phyloP scores from a whole-genome alignment of 2,888 invertebrate species.

The Orthosia gracilis region DNA sequence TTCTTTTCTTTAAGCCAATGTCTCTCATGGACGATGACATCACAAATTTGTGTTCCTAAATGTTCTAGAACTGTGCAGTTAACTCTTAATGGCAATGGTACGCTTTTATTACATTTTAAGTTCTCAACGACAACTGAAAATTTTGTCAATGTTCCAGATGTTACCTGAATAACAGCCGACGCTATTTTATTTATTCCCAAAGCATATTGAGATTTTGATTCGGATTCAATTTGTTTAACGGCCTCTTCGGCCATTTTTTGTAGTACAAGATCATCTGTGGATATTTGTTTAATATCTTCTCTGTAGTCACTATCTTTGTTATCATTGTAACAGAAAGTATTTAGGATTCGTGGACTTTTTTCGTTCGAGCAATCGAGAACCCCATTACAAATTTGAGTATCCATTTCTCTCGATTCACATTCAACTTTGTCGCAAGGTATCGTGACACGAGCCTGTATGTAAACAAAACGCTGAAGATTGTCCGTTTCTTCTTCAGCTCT shows the following conservation, averaged over 20 bases:
- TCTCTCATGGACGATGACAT: constrained; percentile 77
- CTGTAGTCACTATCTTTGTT: constrained; percentile 60
- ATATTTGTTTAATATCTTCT: constrained; percentile 68
- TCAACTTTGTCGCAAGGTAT: constrained; percentile 77
- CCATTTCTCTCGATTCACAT: constrained; percentile 77
- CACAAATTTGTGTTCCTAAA: constrained; percentile 79
- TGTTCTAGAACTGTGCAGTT: constrained; percentile 76
- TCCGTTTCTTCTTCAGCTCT: constrained; percentile 82
- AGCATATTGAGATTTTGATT: constrained; percentile 72
- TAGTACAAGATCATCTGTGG: constrained; percentile 77
- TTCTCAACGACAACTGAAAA: constrained; percentile 75
- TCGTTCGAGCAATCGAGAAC: constrained; percentile 85
- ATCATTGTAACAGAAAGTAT: constrained; percentile 87
- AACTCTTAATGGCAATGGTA: constrained; percentile 68
- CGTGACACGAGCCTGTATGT: constrained; percentile 78
- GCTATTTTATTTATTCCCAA: constrained; percentile 76
- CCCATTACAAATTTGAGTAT: constrained; percentile 90
- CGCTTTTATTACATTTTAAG: constrained; percentile 79
- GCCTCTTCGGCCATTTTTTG: constrained; percentile 71
- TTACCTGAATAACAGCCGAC: constrained; percentile 76
- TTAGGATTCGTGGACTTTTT: constrained; percentile 85
- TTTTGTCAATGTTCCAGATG: constrained; percentile 78
- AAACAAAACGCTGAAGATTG: constrained; percentile 76
- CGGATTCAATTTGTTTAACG: constrained; percentile 79
- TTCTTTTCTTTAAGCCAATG: constrained; percentile 76